Evolutionary conservation across 2,797 vertebrate genomes (phyloP), one percentile per base, ranked within the genome.

Genomic region (Pogoniulus pusillus): DNA sequence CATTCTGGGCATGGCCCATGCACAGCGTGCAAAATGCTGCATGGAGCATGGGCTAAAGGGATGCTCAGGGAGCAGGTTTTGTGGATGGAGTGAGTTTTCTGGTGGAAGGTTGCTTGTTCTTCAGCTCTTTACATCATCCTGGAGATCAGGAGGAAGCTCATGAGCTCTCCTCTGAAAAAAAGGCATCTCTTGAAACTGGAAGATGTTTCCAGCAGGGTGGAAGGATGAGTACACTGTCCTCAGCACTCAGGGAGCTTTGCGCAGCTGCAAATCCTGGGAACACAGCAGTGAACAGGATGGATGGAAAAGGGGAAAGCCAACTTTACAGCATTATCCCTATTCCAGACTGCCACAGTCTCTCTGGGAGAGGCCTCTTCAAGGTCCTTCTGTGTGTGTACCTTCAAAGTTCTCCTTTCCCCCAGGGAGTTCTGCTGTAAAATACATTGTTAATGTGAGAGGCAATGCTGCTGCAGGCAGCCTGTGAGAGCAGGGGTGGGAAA

Each of bases 361-460:
- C 66, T 30, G 66, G 47, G 47, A 69, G 66, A 22, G 34, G 45
- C 22, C 59, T 73, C 66, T 89, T 89, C 62, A 79, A 84, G 75
- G 75, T 93, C 82, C 45, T 81, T 66, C 85, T 94, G 86, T 91
- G 93, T 77, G 83, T 16, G 23, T 71, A 60, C 71, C 69, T 93
- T 91, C 85, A 80, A 82, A 93, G 80, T 74, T 77, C 92, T 82
- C 32, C 59, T 70, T 78, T 32, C 41, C 65, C 74, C 41, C 3
- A 2, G 75, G 64, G 79, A 91, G 16, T 34, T 91, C 35, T 88
- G 54, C 75, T 86, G 34, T 82, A 62, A 87, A 89, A 89, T 39
- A 41, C 55, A 68, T 68, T 89, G 6, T 68, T 68, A 74, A 55
- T 87, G 10, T 65, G 54, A 90, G 82, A 88, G 83, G 59, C 81